phyloP scores from a whole-genome alignment of 2,888 invertebrate species.

The Drosophila meridiana region DNA sequence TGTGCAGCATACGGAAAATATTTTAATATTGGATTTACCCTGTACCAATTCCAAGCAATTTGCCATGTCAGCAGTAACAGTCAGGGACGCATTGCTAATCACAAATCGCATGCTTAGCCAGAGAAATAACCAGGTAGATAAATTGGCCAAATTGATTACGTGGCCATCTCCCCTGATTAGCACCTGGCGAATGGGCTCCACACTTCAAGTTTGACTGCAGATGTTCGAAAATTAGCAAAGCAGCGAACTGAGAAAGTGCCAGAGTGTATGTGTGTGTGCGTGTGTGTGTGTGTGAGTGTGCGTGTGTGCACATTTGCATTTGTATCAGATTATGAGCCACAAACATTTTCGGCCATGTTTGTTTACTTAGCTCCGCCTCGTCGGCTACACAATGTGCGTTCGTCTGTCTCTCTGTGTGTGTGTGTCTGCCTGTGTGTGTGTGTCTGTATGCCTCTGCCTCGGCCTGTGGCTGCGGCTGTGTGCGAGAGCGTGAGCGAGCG shows the following conservation, averaged over 20 bases:
- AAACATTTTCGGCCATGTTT: conserved; percentile 85
- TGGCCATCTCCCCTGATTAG: conserved; percentile 62
- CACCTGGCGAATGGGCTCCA: conserved; percentile 59
- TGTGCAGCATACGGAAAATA: background rate
- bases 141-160: conserved; percentile 61
- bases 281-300: conserved; percentile 16
- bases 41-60: conserved; percentile 1
- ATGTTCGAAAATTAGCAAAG: conserved; percentile 46
- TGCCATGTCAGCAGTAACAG: conserved; percentile 33
- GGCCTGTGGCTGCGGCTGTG: conserved; percentile 19
- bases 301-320: conserved; percentile 67
- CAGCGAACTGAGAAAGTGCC: conserved; percentile 58
- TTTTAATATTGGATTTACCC: background rate
- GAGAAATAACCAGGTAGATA: conserved; percentile 48
- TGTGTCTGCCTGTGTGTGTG: conserved; percentile 33
- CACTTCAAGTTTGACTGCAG: conserved; percentile 45
- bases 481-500: conserved; percentile 50
- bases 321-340: conserved; percentile 82
- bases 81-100: conserved; percentile 32
- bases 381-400: conserved; percentile 62
- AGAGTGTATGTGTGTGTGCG: conserved; percentile 22
- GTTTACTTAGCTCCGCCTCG: conserved; percentile 85
- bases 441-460: conserved; percentile 32
- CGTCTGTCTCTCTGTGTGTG: conserved; percentile 27
- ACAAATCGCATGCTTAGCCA: conserved; percentile 53